Evolutionary conservation across 2,797 vertebrate genomes (phyloP).

Genomic region (Sparus aurata): DNA sequence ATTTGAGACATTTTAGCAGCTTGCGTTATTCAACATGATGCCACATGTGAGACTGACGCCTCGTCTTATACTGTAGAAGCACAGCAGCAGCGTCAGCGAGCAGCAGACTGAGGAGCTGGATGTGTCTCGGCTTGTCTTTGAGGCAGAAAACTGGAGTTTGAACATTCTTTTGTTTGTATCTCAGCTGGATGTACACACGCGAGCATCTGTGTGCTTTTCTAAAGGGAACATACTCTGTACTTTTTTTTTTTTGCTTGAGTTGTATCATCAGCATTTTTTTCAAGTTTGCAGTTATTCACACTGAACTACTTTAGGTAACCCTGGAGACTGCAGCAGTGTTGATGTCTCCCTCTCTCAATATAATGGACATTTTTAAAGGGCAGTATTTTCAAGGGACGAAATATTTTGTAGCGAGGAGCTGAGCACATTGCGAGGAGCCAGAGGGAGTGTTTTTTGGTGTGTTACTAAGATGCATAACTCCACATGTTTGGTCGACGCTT

Average conservation of each 20-base stretch:
- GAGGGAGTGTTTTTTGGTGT: conserved; percentile 13
- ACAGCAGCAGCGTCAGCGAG: conserved; percentile 34
- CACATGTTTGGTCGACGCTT: conserved; percentile 2
- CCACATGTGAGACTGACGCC: conserved; percentile 8
- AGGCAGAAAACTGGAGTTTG: conserved; percentile 28
- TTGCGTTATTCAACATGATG: conserved; percentile 30
- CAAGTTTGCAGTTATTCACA: conserved; percentile 26
- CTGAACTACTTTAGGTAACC: conserved; percentile 27
- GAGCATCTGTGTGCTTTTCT: conserved; percentile 17
- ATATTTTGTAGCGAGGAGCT: conserved; percentile 47
- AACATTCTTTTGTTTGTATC: conserved; percentile 36
- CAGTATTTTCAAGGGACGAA: conserved; percentile 34
- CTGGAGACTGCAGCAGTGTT: conserved; percentile 35
- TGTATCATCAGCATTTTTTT: conserved; percentile 11
- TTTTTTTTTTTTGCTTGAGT: conserved; percentile 14
- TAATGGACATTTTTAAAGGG: conserved; percentile 16
- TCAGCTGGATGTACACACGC: conserved; percentile 11
- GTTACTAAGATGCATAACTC: conserved; percentile 9
- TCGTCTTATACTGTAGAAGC: conserved; percentile 35
- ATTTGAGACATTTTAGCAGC: conserved; percentile 28
- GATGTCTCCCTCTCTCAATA: not conserved
- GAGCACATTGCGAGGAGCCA: conserved; percentile 26
- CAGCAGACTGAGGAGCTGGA: conserved; percentile 3
- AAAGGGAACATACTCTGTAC: conserved; percentile 46
- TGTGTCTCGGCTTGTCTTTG: conserved; percentile 57